Percentiles rank a stretch among this genome's conserved stretches.
Conservation (phyloP, 1,140 invertebrate genomes). For the Cydia pomonella region DNA sequence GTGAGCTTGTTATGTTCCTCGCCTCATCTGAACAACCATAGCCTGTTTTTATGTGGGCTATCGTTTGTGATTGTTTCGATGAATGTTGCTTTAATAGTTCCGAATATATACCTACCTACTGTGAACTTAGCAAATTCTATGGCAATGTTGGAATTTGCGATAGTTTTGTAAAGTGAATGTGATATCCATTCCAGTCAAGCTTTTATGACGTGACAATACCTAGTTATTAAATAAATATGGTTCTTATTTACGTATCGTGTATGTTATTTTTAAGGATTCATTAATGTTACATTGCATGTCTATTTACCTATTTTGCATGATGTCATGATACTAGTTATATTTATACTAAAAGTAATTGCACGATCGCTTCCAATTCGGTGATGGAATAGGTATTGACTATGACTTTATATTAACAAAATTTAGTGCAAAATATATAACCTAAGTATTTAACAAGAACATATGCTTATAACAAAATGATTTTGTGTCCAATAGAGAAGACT, state of each 20-base stretch:
- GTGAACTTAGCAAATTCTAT: not conserved
- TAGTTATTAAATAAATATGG: not conserved
- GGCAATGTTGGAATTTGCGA: not conserved
- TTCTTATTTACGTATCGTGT: not conserved
- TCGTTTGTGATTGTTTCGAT: slow-evolving; percentile 9
- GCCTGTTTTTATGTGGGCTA: not conserved
- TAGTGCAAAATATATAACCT: no score
- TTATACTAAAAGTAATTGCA: not conserved
- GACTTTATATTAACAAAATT: not conserved
- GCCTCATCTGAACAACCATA: not conserved
- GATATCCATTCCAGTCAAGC: not conserved
- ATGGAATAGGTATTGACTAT: not conserved
- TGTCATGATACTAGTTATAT: not conserved
- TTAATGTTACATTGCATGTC: slow-evolving; percentile 3
- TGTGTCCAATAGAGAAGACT: not conserved
- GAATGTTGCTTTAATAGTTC: not conserved
- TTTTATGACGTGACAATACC: not conserved
- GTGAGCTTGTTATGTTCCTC: slow-evolving; percentile 7
- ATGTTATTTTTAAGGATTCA: not conserved
- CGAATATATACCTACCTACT: not conserved
- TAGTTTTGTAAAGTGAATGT: not conserved
- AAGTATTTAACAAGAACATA: not conserved
- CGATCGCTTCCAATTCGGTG: not conserved
- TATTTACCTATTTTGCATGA: not conserved
- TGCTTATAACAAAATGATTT: not conserved